phyloP scores from a whole-genome alignment of 2,797 vertebrate genomes.

The Numenius phaeopus region DNA sequence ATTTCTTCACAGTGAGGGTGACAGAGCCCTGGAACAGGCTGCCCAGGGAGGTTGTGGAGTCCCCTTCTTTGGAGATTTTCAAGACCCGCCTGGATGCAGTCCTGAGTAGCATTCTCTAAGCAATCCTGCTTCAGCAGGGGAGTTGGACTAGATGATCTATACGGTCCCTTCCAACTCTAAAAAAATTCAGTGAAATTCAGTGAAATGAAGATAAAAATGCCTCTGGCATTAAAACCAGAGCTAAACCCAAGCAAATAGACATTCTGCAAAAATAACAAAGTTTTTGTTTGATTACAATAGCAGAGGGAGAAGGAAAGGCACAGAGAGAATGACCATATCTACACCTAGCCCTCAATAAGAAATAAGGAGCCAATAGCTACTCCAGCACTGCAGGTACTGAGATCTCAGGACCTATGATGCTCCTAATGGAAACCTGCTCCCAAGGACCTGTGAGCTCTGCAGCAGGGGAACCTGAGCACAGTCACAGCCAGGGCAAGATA shows the following conservation, averaged over 20 bases:
- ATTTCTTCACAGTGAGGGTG: too few species aligned
- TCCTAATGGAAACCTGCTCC: background rate
- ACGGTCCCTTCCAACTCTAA: too few species aligned
- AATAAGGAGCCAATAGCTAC: background rate
- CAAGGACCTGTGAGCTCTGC: background rate
- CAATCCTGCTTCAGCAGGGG: too few species aligned
- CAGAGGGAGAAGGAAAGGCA: background rate
- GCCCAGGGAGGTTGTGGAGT: too few species aligned
- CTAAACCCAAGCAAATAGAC: background rate
- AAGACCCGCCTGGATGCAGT: too few species aligned
- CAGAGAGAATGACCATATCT: background rate
- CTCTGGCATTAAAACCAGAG: slow-evolving; percentile 38
- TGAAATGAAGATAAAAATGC: slow-evolving; percentile 34
- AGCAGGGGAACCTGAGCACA: background rate
- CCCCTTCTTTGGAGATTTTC: too few species aligned
- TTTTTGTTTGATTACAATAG: background rate
- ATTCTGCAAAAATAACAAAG: background rate
- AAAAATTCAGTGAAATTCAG: too few species aligned
- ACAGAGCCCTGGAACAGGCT: too few species aligned
- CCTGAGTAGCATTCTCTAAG: too few species aligned
- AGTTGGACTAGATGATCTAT: too few species aligned
- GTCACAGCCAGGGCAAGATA: background rate
- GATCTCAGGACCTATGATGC: accelerated
- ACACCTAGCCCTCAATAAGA: background rate
- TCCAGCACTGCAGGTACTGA: background rate